Base-by-base conservation (phyloP, 2,113 vertebrate species). In the Motacilla alba region DNA sequence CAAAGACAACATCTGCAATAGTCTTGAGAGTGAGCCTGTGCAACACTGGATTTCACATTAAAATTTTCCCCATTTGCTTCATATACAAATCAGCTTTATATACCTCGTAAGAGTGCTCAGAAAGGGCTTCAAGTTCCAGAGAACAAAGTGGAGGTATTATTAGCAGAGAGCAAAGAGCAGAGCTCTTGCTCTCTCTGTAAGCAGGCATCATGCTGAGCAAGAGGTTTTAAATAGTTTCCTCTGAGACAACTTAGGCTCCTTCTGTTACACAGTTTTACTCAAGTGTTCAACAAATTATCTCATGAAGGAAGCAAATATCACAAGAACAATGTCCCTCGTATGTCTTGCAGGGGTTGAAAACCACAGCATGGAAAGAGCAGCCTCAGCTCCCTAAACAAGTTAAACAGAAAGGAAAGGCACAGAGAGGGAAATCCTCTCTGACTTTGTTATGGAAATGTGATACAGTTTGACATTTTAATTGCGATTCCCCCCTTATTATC, bases 391-490 rank as follows among this genome's bases (percentile, higher is more conserved):
- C 91, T 96, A 95, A 96, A 96, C 85, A 96, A 93, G 89, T 83
- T 78, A 94, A 95, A 91, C 83, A 94, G 95, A 97, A 96, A 94
- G 89, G 81, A 90, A 92, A 96, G 92, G 90, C 95, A 86, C 70
- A 78, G 89, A 96, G 87, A 93, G 94, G 97, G 96, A 97, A 97
- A 97, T 96, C 97, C 97, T 97, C 93, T 96, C 82, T 75, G 89
- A 97, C 96, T 97, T 96, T 97, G 97, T 97, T 97, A 97, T 96
- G 95, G 96, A 97, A 97, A 97, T 96, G 94, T 69, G 95, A 97
- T 97, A 96, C 89, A 96, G 95, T 96, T 96, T 97, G 97, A 97
- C 96, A 97, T 97, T 97, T 97, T 97, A 97, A 97, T 97, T 97
- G 96, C 47, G 46, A 94, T 95, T 96, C 97, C 95, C 95, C 82